phyloP scores from a whole-genome alignment of 2,113 vertebrate genomes.

The Bubalus kerabau region DNA sequence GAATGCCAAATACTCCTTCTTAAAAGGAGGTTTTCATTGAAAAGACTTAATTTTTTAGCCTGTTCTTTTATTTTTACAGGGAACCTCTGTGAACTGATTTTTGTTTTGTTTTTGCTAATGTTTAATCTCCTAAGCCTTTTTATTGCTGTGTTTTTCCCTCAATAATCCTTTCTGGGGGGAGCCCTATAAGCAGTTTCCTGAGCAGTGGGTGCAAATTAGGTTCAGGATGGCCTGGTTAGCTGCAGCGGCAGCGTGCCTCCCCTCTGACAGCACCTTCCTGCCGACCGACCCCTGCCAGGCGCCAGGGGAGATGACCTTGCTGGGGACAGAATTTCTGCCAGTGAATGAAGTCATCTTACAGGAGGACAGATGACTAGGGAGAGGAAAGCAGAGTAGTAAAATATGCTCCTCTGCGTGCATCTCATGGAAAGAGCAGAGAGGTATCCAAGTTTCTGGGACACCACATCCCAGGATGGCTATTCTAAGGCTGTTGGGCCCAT shows the following conservation, averaged over 20 bases:
- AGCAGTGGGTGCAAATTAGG: not conserved
- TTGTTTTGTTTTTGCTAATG: not conserved
- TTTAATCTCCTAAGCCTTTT: slow-evolving; percentile 50
- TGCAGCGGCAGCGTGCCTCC: not conserved
- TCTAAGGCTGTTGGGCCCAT: not conserved
- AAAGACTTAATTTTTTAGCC: slow-evolving; percentile 3
- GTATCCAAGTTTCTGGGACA: not conserved
- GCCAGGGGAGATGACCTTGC: not conserved
- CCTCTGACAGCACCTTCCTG: not conserved
- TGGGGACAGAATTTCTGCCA: not conserved
- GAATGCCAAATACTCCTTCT: not conserved
- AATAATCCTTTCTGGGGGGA: not conserved
- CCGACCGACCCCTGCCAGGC: not conserved
- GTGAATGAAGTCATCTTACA: not conserved
- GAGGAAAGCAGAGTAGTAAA: not conserved
- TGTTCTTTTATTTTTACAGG: slow-evolving; percentile 20
- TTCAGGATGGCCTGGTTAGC: not conserved
- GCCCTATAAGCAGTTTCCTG: not conserved
- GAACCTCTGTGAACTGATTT: slow-evolving; percentile 2
- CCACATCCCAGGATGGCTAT: not conserved
- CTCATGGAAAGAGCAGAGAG: not conserved
- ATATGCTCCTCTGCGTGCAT: not conserved
- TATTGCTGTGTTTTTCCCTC: not conserved
- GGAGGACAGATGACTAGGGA: not conserved
- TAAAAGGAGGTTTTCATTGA: not conserved